Base-by-base conservation (phyloP, 1,140 invertebrate species). In the Drosophila leontia region DNA sequence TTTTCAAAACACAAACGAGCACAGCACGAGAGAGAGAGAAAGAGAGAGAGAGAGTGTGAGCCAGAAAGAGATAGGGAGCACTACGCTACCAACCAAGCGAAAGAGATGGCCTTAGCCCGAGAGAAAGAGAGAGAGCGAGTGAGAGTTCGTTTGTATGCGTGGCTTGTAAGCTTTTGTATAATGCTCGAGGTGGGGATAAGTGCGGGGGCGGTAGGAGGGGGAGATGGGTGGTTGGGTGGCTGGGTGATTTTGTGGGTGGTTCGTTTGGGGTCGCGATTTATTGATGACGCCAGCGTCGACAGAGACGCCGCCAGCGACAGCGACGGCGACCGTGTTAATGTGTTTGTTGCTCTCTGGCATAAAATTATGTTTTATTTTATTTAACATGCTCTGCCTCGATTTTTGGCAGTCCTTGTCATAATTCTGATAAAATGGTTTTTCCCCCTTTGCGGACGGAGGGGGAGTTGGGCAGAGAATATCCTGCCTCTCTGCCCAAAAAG, bases 351-450 rank as follows among this genome's bases (percentile, higher is more conserved):
- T 79, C 67, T 87, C 72, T 78, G 78, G 80, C 84, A 88, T 90
- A 80, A 84, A 88, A 90, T 88, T 90, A 88, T 88, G 84, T 88
- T 90, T 88, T 88, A 90, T 88, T 88, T 88, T 88, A 88, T 88
- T 88, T 81, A 90, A 88, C 84, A 88, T 90, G 80, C 78, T 82
- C 61, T 72, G 56, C 68, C 65, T 83, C 80, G 78, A 75, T 87
- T 75, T 88, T 90, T 82, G 80, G 76, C 71, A 79, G 70, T 83
- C 71, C 80, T 87, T 87, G 84, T 90, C 78, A 86, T 86, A 85
- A 86, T 85, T 85, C 72, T 78, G 69, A 62, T 64, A 75, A 45
- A 58, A 17, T 50, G 58, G 26, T 29, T 29, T 29, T 29, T 29
- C 26, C 5, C 26, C 26, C 26, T 29, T 29, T 29, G 26, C 44